phyloP scores from a whole-genome alignment of 2,113 vertebrate genomes.

The Nipponia nippon region DNA sequence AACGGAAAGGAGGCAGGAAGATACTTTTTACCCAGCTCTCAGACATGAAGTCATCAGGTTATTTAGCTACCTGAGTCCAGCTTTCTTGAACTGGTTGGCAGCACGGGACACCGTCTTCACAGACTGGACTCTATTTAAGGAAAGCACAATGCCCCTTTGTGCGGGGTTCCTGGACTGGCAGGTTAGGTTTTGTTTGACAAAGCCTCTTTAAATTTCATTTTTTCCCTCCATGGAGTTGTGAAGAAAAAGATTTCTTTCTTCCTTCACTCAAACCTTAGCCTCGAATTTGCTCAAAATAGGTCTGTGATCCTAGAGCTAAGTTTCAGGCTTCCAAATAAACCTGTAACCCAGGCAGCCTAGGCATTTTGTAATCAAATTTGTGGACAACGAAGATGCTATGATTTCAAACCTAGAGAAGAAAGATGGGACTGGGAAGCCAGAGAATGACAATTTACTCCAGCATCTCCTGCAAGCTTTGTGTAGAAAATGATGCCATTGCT shows the following conservation, averaged over 20 bases:
- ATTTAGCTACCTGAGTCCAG: background rate
- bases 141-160: slow-evolving; percentile 36
- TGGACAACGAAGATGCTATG: background rate
- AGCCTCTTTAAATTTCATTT: slow-evolving; percentile 27
- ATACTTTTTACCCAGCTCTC: background rate
- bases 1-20: background rate
- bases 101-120: background rate
- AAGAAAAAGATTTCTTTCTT: slow-evolving; percentile 58
- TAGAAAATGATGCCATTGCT: background rate
- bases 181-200: slow-evolving; percentile 44
- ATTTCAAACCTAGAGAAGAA: background rate
- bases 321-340: slow-evolving; percentile 29
- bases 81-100: background rate
- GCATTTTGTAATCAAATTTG: background rate
- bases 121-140: slow-evolving; percentile 4
- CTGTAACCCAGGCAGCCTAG: background rate
- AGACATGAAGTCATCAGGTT: slow-evolving; percentile 37
- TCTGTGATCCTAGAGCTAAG: background rate
- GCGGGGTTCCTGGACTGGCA: background rate
- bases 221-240: background rate
- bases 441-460: background rate
- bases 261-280: background rate
- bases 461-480: background rate
- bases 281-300: background rate
- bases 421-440: background rate